Evolutionary conservation across 1,140 invertebrate genomes (phyloP).

Genomic region (Parapsyche elsis): DNA sequence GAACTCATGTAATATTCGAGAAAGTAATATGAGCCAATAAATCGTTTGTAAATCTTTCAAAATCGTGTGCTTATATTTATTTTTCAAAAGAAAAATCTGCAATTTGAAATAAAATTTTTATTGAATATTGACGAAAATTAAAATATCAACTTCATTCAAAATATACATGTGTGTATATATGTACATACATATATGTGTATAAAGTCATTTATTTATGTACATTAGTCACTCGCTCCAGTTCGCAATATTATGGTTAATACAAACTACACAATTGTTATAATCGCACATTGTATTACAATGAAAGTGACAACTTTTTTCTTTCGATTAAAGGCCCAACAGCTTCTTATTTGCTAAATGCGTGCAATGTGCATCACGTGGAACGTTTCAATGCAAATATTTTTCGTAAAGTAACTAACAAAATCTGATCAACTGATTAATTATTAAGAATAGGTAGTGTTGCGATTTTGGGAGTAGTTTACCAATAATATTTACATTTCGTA

Average conservation of each 20-base stretch:
- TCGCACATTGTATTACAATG: constrained; percentile 23
- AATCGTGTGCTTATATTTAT: too few species aligned
- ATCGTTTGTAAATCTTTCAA: too few species aligned
- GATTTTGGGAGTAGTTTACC: too few species aligned
- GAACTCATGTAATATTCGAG: too few species aligned
- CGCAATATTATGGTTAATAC: background rate
- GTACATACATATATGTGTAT: background rate
- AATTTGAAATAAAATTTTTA: too few species aligned
- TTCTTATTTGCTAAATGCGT: background rate
- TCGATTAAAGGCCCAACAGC: background rate
- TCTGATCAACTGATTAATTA: too few species aligned
- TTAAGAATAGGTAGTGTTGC: too few species aligned
- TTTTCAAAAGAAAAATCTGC: too few species aligned
- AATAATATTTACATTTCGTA: background rate
- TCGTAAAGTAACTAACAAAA: background rate
- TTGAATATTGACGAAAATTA: too few species aligned
- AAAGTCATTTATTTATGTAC: background rate
- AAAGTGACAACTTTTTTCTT: background rate
- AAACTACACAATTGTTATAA: background rate
- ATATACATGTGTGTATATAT: background rate
- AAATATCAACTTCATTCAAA: too few species aligned
- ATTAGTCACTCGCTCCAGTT: too few species aligned
- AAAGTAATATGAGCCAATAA: too few species aligned
- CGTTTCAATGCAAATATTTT: constrained; percentile 12
- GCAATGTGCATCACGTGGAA: constrained; percentile 17